Evolutionary conservation across 2,113 vertebrate genomes (phyloP), one percentile per base, ranked within the genome.

Genomic region (Thymallus thymallus): DNA sequence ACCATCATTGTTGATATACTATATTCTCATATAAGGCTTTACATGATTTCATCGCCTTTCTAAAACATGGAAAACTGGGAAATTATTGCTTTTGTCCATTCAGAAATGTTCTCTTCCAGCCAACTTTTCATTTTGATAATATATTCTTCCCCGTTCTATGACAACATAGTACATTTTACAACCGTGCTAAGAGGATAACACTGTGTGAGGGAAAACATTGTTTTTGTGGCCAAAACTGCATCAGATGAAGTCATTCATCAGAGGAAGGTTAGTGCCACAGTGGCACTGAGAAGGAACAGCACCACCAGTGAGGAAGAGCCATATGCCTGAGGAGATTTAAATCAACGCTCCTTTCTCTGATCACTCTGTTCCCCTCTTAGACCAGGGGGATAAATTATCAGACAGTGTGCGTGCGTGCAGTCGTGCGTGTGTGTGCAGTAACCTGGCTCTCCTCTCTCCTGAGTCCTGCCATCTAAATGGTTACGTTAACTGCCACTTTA

Each of bases 241-340:
- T 41, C 35, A 60, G 56, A 60, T 60, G 56, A n/a, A 22, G 6
- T 60, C 56, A 10, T 60, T 60, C n/a, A 23, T 60, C 56, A 23
- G 20, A n/a, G 56, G 9, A 5, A 22, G 1, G n/a, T 13, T 16
- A 6, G n/a, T 23, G 56, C 56, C 56, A n/a, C n/a, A 22, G n/a
- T 16, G 64, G 71, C 6, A 29, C 78, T 85, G 83, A 85, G 75
- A 85, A 78, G 74, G 68, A 62, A 80, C 80, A 85, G 83, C 68
- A 29, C 20, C 51, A 55, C 20, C 51, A 22, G n/a, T 23, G 18
- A 61, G 48, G 14, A 56, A 18, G 48, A 63, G 56, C 62, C 56
- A 12, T 35, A 20, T 48, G 12, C 64, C 46, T 14, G 13, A 55
- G 4, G 26, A 18, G 32, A 55, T 80, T 69, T 85, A 80, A 85